Evolutionary conservation across 2,113 vertebrate species (phyloP).

Genomic region (Hemibagrus wyckioides): DNA sequence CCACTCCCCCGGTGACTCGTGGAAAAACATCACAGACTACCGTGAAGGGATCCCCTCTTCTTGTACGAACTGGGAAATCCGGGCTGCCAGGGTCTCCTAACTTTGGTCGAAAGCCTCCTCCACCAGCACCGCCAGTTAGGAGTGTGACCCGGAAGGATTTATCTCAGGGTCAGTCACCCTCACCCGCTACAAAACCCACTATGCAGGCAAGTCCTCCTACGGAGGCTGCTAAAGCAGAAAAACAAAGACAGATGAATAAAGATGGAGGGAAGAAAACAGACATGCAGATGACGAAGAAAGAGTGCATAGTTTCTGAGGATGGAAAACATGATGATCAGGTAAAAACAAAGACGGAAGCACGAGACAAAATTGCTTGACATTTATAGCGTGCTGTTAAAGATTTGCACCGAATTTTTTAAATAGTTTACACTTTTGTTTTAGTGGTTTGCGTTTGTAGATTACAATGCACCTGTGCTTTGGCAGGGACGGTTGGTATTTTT

Average conservation of each 20-base stretch:
- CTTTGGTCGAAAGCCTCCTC: slow-evolving; percentile 73
- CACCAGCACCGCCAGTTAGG: slow-evolving; percentile 76
- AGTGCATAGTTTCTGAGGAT: slow-evolving; percentile 24
- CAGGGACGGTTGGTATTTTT: neutral
- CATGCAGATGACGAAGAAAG: slow-evolving; percentile 15
- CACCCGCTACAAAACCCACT: slow-evolving; percentile 42
- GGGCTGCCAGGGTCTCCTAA: slow-evolving; percentile 70
- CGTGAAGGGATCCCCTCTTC: slow-evolving; percentile 69
- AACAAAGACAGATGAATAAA: slow-evolving; percentile 50
- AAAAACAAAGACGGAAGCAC: neutral
- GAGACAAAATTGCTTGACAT: neutral
- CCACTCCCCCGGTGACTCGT: slow-evolving; percentile 53
- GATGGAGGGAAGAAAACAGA: slow-evolving; percentile 61
- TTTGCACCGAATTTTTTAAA: neutral
- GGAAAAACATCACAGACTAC: slow-evolving; percentile 62
- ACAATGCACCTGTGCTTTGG: neutral
- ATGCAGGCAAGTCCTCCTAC: slow-evolving; percentile 33
- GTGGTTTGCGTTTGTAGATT: neutral
- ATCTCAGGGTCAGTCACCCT: slow-evolving; percentile 29
- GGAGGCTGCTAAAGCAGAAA: slow-evolving; percentile 48
- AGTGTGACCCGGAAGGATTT: slow-evolving; percentile 74
- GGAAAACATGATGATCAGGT: slow-evolving; percentile 49
- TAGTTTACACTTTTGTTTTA: neutral
- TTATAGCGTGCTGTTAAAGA: neutral
- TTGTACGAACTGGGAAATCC: slow-evolving; percentile 66